Evolutionary conservation across 2,888 invertebrate species (phyloP).

Genomic region (Caenorhabditis virilis): DNA sequence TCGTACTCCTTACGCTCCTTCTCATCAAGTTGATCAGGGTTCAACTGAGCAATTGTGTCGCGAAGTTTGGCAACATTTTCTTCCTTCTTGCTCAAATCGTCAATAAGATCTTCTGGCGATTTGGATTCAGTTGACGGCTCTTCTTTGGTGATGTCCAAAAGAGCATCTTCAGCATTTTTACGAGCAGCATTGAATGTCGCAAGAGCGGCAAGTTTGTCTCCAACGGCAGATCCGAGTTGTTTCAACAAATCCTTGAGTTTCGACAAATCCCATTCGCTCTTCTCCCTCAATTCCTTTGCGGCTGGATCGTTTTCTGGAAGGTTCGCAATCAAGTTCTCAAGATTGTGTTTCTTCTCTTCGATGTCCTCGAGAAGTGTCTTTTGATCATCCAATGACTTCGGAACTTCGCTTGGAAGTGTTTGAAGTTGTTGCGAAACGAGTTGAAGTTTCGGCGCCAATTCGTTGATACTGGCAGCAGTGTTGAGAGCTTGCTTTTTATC

Average conservation of each 20-base stretch:
- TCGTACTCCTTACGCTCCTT: constrained; percentile 26
- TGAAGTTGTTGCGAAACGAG: constrained; percentile 21
- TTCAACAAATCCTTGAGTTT: constrained; percentile 36
- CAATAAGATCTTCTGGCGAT: constrained; percentile 21
- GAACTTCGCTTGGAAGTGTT: constrained; percentile 19
- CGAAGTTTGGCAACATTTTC: constrained; percentile 17
- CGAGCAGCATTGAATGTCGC: constrained; percentile 45
- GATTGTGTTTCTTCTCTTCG: constrained; percentile 24
- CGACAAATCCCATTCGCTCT: constrained; percentile 42
- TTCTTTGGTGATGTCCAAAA: constrained; percentile 25
- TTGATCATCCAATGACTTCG: constrained; percentile 28
- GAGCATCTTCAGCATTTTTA: constrained; percentile 39
- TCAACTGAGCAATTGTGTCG: constrained; percentile 11
- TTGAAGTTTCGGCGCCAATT: constrained; percentile 33
- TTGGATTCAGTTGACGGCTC: background rate
- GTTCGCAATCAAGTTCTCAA: constrained; percentile 31
- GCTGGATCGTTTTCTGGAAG: constrained; percentile 22
- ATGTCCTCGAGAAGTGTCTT: constrained; percentile 33
- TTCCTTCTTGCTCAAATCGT: constrained; percentile 19
- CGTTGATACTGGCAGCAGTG: constrained; percentile 18
- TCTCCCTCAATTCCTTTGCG: constrained; percentile 32
- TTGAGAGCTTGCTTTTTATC: constrained; percentile 17
- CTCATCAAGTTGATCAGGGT: constrained; percentile 23
- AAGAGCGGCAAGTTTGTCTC: constrained; percentile 45
- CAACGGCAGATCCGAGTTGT: constrained; percentile 36